Evolutionary conservation across 1,140 invertebrate species (phyloP).

Genomic region (Platyscapa corneri): DNA sequence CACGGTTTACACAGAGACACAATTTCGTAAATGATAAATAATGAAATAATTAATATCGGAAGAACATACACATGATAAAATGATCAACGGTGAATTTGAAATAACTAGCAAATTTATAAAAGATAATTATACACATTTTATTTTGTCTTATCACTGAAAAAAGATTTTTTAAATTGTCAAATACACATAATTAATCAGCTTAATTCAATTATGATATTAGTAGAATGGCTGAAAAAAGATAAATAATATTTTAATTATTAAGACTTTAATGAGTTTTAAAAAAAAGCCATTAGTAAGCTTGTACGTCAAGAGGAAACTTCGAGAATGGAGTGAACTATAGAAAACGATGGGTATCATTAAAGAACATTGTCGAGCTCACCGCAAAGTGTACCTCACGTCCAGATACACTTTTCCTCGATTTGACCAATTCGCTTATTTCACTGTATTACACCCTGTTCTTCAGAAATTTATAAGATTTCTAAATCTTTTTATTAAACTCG

Average conservation of each 20-base stretch:
- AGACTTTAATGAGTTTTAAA: conserved; percentile 3
- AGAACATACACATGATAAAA: too few relatives aligned
- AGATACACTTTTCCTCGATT: conserved; percentile 59
- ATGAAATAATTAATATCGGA: too few relatives aligned
- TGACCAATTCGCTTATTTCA: conserved; percentile 57
- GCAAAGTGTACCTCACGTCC: conserved; percentile 21
- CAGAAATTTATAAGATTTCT: conserved; percentile 33
- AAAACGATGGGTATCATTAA: conserved; percentile 53
- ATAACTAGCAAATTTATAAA: too few relatives aligned
- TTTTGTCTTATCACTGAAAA: too few relatives aligned
- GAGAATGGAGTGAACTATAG: conserved; percentile 9
- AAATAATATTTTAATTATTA: neutral
- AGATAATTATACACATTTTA: too few relatives aligned
- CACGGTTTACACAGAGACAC: too few relatives aligned
- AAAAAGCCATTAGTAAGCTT: neutral
- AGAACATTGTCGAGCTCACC: conserved; percentile 57
- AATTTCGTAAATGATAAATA: too few relatives aligned
- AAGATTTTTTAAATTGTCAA: too few relatives aligned
- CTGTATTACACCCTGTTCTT: neutral
- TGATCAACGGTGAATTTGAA: too few relatives aligned
- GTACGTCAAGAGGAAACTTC: neutral
- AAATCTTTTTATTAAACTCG: neutral
- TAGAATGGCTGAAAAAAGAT: neutral
- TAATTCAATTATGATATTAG: too few relatives aligned
- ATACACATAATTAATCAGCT: too few relatives aligned